A percentile compares a stretch with the other conserved stretches of the same genome.
Conservation (phyloP, 53 echinoderm and acorn worm genomes). For the Hippasteria phrygiana region DNA sequence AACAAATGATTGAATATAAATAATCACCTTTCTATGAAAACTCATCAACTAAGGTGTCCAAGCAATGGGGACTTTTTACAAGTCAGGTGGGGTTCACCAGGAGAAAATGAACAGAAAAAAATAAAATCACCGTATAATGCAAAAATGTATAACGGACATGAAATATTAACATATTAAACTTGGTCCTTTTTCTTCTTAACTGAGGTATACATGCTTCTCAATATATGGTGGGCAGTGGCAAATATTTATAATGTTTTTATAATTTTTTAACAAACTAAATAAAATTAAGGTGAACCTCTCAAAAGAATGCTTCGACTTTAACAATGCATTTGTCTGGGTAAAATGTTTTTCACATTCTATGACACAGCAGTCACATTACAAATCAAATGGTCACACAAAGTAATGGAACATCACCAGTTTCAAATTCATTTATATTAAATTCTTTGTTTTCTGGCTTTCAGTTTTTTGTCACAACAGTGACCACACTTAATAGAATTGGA, state of each 20-base stretch:
- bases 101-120: neutral
- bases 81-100: neutral
- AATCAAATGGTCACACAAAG: too few species aligned
- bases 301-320: too few species aligned
- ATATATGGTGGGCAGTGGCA: constrained; percentile 7
- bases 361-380: too few species aligned
- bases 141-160: too few species aligned
- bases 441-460: too few species aligned
- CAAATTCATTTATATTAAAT: too few species aligned
- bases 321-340: too few species aligned
- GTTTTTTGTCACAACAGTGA: too few species aligned
- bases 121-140: neutral
- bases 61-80: constrained; percentile 12
- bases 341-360: too few species aligned
- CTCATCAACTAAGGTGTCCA: neutral
- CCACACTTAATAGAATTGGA: too few species aligned
- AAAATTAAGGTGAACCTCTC: too few species aligned
- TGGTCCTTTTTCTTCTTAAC: neutral
- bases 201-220: neutral
- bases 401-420: too few species aligned
- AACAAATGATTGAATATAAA: neutral
- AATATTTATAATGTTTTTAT: neutral
- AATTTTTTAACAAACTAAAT: neutral
- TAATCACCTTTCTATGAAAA: neutral
- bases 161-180: neutral